Base-by-base conservation (phyloP, 2,113 vertebrate species). In the Sylvilagus bachmani region DNA sequence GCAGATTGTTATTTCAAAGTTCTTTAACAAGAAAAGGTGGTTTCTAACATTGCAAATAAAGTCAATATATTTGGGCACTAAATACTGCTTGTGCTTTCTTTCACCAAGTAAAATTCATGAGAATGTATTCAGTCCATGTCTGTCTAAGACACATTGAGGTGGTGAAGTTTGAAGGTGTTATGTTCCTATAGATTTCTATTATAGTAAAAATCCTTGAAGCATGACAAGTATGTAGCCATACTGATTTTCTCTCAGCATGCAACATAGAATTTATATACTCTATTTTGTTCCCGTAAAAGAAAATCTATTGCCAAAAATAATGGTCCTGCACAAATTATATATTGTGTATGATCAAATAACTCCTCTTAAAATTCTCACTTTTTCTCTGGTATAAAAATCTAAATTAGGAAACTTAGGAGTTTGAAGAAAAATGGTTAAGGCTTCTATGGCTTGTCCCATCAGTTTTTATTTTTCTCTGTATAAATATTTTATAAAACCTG, bases 231-330 rank as follows among this genome's bases (percentile, higher is more conserved):
- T 95, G 92, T 70, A 93, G 79, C 61, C 66, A 82, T 78, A 96
- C 93, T 94, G 90, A 96, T 96, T 97, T 95, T 95, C 75, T 95
- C 82, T 49, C 90, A 94, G 90, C 90, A 92, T 49, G 89, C 0
- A 12, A 94, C 73, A 22, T 19, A 93, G 74, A 96, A 96, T 95
- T 97, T 96, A 93, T 94, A 92, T 79, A 89, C 78, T 94, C 73
- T 67, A 83, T 89, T 95, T 96, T 86, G 8, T 31, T 86, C 49
- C 27, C 61, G 93, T 95, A 96, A 96, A 95, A 95, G 66, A 94
- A 97, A 94, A 96, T 93, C 92, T 93, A 95, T 95, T 90, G 64
- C 44, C 69, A 51, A 96, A 96, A 95, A 95, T 77, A 97, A 97
- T 90, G 89, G 80, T 38, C 49, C 77, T 92, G 66, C 17, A 95